A percentile compares a stretch with the other conserved stretches of the same genome.
Conservation (phyloP, 30 jellyfish, hydroid and myxozoan species). For the Sanderia malayensis region DNA sequence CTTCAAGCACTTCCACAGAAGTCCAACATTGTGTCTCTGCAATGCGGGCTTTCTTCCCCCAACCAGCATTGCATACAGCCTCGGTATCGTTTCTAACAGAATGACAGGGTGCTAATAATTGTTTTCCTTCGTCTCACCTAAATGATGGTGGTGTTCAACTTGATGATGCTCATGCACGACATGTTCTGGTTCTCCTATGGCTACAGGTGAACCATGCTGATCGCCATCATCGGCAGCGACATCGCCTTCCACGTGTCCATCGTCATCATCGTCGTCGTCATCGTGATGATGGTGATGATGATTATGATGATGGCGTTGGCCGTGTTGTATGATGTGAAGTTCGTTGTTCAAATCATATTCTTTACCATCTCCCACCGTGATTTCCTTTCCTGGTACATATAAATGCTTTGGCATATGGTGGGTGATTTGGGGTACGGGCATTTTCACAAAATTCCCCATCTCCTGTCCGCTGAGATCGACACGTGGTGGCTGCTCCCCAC, state of each 20-base stretch:
- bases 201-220: conserved; percentile 35
- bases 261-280: conserved; percentile 6
- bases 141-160: conserved; percentile 73
- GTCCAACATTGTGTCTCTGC: too few species aligned
- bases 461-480: conserved; percentile 45
- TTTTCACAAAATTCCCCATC: conserved; percentile 26
- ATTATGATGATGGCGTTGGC: conserved; percentile 37
- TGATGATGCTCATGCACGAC: conserved; percentile 79
- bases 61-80: too few species aligned
- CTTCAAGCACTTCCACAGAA: too few species aligned
- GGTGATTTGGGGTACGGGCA: conserved; percentile 42
- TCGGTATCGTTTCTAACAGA: too few species aligned
- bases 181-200: conserved; percentile 69
- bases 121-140: conserved; percentile 27
- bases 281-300: conserved; percentile 10
- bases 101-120: too few species aligned
- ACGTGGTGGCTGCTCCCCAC: conserved; percentile 7
- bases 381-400: conserved; percentile 76
- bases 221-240: conserved; percentile 30
- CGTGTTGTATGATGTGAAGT: conserved; percentile 58
- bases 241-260: conserved; percentile 1
- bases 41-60: too few species aligned
- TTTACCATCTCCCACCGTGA: conserved; percentile 56
- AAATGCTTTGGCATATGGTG: conserved; percentile 63
- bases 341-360: conserved; percentile 50